phyloP scores from a whole-genome alignment of 2,888 invertebrate genomes.

The Cryptops parisi region DNA sequence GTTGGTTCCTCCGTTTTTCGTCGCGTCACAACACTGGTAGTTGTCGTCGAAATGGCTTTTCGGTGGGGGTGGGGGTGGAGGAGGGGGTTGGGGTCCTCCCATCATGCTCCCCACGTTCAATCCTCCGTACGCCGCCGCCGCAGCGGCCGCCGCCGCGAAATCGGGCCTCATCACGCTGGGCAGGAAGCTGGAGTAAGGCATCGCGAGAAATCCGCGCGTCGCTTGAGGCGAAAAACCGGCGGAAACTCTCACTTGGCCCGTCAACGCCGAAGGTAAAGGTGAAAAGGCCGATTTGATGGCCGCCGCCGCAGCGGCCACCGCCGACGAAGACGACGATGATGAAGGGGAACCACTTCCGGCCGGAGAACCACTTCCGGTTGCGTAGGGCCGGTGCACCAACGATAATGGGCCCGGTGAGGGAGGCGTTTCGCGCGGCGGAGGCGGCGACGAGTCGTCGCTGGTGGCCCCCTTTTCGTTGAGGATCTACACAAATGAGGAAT shows the following conservation, averaged over 20 bases:
- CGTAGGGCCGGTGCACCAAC: constrained; percentile 11
- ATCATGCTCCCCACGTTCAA: constrained; percentile 1
- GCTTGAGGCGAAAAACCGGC: constrained; percentile 8
- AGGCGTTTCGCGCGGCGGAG: neutral
- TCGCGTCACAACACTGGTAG: too few relatives aligned
- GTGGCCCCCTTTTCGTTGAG: too few relatives aligned
- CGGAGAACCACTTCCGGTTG: neutral
- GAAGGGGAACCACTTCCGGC: too few relatives aligned
- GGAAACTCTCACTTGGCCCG: constrained; percentile 14
- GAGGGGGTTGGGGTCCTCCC: too few relatives aligned
- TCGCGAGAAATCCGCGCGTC: constrained; percentile 11
- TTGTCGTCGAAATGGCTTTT: too few relatives aligned
- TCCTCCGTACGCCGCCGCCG: neutral
- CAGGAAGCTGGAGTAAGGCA: constrained; percentile 16
- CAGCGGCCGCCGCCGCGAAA: constrained; percentile 11
- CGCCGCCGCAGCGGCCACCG: constrained; percentile 45
- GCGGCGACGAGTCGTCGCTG: too few relatives aligned
- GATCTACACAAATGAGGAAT: too few relatives aligned
- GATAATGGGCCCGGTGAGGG: constrained; percentile 11
- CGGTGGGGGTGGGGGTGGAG: neutral
- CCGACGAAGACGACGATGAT: too few relatives aligned
- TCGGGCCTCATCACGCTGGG: constrained; percentile 16
- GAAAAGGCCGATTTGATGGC: constrained; percentile 44
- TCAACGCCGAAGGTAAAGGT: constrained; percentile 13
- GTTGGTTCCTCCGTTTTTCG: too few relatives aligned